Evolutionary conservation across 1,140 invertebrate genomes (phyloP), one percentile per base, ranked within the genome.

Genomic region (Melipona quadrifasciata): DNA sequence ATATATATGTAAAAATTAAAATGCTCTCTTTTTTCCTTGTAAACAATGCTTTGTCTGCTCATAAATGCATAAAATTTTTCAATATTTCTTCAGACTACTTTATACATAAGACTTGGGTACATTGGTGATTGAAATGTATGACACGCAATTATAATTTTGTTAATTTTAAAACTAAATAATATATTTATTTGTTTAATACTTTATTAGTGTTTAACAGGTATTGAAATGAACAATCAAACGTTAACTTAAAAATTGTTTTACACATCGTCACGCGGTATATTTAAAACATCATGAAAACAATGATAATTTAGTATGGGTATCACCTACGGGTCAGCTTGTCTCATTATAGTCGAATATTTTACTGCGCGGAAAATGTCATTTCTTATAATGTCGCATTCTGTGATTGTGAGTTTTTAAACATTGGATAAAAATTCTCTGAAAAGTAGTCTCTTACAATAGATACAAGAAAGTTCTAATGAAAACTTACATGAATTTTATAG

Each of bases 1-100:
- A 17, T 55, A 17, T 0, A 21, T 11, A n/a, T 47, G 3, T 39
- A 67, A 3, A n/a, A 61, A 61, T 58, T 79, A 21, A 53, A 51
- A 14, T 2, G 17, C 68, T 0, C 39, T 5, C 19, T 51, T 70
- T 31, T 47, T 5, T 21, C n/a, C 24, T 77, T 72, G 16, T 61
- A 61, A 24, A 24, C 73, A 78, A 85, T 53, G 51, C 53, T 75
- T 67, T 21, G 55, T 57, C 19, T 51, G 80, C 78, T 89, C 86
- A 84, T 73, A 76, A 90, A 90, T 83, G 85, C 82, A 90, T 89
- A 91, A 83, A 87, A 90, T 90, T 90, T 87, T 90, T 89, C 87
- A 88, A 84, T 82, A 90, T 84, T 85, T 65, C 34, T 68, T 73
- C 84, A 76, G 68, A 74, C 21, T 55, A 61, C 34, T 24, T 31